phyloP scores from a whole-genome alignment of 1,140 invertebrate genomes.

The Neotoxoptera formosana region DNA sequence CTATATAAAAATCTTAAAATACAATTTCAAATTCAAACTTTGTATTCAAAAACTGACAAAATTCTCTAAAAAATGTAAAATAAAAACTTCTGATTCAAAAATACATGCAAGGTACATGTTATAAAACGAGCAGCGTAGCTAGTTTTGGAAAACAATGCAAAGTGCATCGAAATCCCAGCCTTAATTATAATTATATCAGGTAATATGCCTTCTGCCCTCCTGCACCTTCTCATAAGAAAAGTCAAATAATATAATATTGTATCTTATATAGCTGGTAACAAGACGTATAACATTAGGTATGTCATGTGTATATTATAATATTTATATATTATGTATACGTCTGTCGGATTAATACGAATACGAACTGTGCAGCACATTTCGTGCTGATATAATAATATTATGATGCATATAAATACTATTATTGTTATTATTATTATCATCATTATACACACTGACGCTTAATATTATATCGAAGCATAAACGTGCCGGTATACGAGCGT shows the following conservation, averaged over 20 bases:
- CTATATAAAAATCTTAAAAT: too few species aligned
- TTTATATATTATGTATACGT: background rate
- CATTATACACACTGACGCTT: background rate
- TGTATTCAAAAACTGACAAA: too few species aligned
- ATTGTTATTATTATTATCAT: background rate
- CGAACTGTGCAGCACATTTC: background rate
- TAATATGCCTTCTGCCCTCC: too few species aligned
- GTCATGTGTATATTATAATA: background rate
- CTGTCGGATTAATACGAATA: background rate
- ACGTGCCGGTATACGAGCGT: background rate
- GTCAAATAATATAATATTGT: background rate
- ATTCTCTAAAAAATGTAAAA: too few species aligned
- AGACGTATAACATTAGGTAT: background rate
- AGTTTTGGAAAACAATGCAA: too few species aligned
- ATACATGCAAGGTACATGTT: too few species aligned
- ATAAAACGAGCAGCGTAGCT: too few species aligned
- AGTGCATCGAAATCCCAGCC: too few species aligned
- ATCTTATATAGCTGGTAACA: background rate
- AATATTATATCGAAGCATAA: background rate
- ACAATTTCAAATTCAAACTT: too few species aligned
- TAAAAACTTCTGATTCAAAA: too few species aligned
- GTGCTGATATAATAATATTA: conserved; percentile 6
- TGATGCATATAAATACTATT: background rate
- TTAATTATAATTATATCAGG: too few species aligned
- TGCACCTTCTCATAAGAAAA: background rate